Conservation (phyloP, 2,113 vertebrate species). For the Puma concolor region DNA sequence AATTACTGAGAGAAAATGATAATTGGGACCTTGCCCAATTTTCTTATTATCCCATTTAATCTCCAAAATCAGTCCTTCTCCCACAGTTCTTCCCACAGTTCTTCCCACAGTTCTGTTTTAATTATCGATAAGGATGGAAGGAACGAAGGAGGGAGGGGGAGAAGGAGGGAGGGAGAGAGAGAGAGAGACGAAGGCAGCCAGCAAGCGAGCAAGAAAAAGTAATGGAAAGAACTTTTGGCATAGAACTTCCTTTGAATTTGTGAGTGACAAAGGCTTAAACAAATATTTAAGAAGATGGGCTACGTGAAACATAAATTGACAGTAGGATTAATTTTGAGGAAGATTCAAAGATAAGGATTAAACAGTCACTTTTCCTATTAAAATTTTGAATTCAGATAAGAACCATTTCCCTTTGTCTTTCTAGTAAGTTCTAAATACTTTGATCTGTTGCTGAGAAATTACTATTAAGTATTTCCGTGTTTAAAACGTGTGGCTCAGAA, state of each 20-base stretch:
- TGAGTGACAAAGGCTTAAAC: conserved; percentile 37
- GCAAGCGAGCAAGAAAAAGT: neutral
- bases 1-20: neutral
- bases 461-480: neutral
- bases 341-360: neutral
- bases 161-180: neutral
- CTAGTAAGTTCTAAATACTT: conserved; percentile 58
- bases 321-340: neutral
- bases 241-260: neutral
- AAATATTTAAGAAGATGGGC: conserved; percentile 24
- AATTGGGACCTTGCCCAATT: neutral
- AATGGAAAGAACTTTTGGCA: neutral
- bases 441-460: conserved; percentile 63
- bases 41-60: neutral
- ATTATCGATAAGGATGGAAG: neutral
- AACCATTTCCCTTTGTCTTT: neutral
- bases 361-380: neutral
- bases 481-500: conserved; percentile 21
- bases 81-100: neutral
- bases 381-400: conserved; percentile 55
- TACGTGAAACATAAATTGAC: neutral
- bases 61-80: neutral
- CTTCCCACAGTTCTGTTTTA: neutral
- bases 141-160: neutral
- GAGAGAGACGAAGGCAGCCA: no score